These are phyloP conservation scores for Eutolmus rufibarbis DNA, from an alignment of 2,888 invertebrate genomes.

Conservation along the genomic window DNA sequence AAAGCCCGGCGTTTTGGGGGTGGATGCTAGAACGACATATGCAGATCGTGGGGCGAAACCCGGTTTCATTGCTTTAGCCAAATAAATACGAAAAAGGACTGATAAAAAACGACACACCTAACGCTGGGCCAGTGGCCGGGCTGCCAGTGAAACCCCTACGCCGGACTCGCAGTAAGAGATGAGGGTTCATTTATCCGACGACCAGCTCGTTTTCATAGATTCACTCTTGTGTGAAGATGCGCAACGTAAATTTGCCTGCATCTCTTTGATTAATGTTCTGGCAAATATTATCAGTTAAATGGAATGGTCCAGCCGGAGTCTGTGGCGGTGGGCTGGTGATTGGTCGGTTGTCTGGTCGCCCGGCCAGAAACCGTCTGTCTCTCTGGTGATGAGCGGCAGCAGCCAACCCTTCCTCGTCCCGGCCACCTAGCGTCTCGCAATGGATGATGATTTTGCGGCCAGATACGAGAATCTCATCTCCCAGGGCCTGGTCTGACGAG, in stretches of 20 bases:
- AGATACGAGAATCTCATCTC: background rate
- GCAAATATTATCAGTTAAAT: slow-evolving; percentile 53
- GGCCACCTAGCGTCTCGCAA: background rate
- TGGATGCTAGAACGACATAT: slow-evolving; percentile 1
- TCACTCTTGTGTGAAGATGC: slow-evolving; percentile 52
- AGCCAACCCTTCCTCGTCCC: background rate
- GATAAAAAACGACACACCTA: background rate
- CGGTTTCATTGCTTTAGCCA: slow-evolving; percentile 5
- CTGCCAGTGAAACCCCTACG: background rate
- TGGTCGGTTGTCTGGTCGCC: slow-evolving; percentile 7
- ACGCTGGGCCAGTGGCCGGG: background rate
- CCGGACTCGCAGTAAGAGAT: background rate
- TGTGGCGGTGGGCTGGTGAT: background rate
- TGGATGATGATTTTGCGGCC: background rate
- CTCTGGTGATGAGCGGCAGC: slow-evolving; percentile 6
- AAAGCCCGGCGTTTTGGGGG: background rate
- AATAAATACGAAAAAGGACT: background rate
- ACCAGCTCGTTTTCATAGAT: slow-evolving; percentile 47
- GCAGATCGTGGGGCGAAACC: background rate
- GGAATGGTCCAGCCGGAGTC: slow-evolving; percentile 31
- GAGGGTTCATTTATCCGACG: slow-evolving; percentile 29
- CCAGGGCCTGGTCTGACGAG: background rate
- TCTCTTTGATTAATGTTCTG: slow-evolving; percentile 53
- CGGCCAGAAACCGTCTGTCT: slow-evolving; percentile 8
- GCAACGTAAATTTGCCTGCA: slow-evolving; percentile 52